A percentile compares a stretch with the other conserved stretches of the same genome.
Conservation (phyloP, 2,113 vertebrate species). For the Prunella himalayana region DNA sequence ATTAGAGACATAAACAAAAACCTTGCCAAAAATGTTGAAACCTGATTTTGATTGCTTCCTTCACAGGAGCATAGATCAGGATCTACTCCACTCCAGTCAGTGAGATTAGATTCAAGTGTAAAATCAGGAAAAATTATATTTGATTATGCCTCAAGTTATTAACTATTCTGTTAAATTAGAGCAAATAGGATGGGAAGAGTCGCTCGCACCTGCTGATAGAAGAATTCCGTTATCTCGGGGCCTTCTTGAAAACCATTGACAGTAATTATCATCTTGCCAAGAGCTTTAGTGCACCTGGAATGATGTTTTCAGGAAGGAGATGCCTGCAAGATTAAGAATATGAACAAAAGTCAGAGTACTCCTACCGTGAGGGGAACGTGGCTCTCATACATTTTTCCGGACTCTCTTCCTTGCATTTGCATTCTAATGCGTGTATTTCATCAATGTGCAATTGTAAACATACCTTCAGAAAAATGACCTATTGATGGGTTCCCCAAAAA, state of each 20-base stretch:
- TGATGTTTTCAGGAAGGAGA: background rate
- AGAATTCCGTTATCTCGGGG: background rate
- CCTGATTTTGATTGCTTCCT: background rate
- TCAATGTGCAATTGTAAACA: background rate
- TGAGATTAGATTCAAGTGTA: background rate
- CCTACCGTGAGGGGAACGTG: background rate
- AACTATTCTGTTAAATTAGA: background rate
- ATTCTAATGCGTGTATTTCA: background rate
- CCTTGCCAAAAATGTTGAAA: background rate
- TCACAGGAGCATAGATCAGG: background rate
- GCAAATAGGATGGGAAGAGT: background rate
- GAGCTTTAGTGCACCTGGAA: background rate
- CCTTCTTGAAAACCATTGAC: background rate
- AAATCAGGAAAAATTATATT: slow-evolving; percentile 3
- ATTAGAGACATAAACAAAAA: background rate
- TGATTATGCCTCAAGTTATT: background rate
- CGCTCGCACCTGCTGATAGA: background rate
- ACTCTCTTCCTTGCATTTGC: background rate
- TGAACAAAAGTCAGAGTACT: background rate
- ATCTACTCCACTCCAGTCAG: background rate
- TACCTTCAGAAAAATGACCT: slow-evolving; percentile 18
- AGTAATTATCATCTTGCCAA: background rate
- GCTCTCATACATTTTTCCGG: fast-evolving
- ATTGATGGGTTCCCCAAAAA: slow-evolving; percentile 6
- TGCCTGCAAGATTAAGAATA: background rate